Base-by-base conservation (phyloP, 2,888 invertebrate species). In the Tachina grossa region DNA sequence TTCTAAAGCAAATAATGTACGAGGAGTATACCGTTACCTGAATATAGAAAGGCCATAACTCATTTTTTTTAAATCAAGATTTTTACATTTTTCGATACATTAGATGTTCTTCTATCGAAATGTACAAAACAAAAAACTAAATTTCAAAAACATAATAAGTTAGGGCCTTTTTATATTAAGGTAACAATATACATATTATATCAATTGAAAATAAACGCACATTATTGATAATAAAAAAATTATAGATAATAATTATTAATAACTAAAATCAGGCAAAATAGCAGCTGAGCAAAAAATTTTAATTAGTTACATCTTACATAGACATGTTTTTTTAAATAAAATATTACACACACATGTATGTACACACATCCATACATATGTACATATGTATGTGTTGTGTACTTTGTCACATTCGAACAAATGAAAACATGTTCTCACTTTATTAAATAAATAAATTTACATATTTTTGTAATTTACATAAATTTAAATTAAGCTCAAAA, bases 401-500 rank as follows among this genome's bases (percentile, higher is more conserved):
- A 31, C 31, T 31, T 31, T 31, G 31, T 10, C 14, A 65, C 51
- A 51, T 11, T 19, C 71, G 63, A 71, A 43, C 45, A 71, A 31
- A 47, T 47, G 57, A 78, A 80, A 80, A 80, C 79, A 75, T 80
- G 85, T 83, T 83, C 79, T 76, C 83, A 85, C 85, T 83, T 83
- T 85, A 85, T 85, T 85, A 85, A 85, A 85, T 85, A 76, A 83
- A 85, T 83, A 85, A 79, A 85, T 85, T 85, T 85, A 83, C 83
- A 85, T 85, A 85, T 80, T 85, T 85, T 83, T 80, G 85, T 80
- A 83, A 85, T 85, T 85, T 85, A 72, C 86, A 88, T 88, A 88
- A 88, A 87, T 88, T 88, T 83, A 86, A 88, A 88, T 88, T 88
- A 88, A 86, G 85, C 83, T 85, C 71, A 68, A 71, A 80, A 77